A percentile compares a stretch with the other conserved stretches of the same genome.
These are phyloP conservation scores for Bombus superbus DNA, from an alignment of 1,140 invertebrate genomes.

Conservation along the genomic window DNA sequence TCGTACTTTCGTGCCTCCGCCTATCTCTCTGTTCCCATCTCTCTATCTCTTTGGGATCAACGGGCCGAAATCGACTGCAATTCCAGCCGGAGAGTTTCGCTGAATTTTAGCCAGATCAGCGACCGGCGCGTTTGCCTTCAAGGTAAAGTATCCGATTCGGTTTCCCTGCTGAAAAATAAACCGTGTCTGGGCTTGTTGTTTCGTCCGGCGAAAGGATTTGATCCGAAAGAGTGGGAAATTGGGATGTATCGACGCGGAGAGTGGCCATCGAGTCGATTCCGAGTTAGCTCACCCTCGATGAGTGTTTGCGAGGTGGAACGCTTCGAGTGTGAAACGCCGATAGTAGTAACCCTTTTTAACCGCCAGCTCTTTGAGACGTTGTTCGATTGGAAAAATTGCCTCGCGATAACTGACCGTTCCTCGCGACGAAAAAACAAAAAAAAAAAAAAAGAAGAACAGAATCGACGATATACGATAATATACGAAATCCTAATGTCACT, in stretches of 20 bases:
- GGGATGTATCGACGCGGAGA: not conserved
- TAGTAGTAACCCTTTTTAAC: not conserved
- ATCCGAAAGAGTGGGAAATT: not conserved
- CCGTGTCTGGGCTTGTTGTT: not conserved
- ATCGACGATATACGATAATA: no score
- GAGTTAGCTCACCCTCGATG: not conserved
- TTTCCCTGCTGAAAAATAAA: not conserved
- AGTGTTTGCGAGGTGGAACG: not conserved
- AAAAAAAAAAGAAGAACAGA: no score
- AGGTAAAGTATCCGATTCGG: not conserved
- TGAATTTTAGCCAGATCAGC: conserved; percentile 17
- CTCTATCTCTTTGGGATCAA: conserved; percentile 42
- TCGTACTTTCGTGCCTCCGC: conserved; percentile 49
- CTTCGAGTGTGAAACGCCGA: conserved; percentile 24
- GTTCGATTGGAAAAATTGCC: not conserved
- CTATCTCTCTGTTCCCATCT: not conserved
- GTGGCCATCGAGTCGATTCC: conserved; percentile 11
- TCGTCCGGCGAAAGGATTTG: not conserved
- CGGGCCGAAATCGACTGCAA: conserved; percentile 14
- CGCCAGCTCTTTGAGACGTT: not conserved
- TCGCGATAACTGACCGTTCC: no score
- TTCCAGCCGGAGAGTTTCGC: not conserved
- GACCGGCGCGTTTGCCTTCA: not conserved
- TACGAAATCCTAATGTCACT: no score
- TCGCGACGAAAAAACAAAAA: no score